Evolutionary conservation across 1,140 invertebrate species (phyloP), one percentile per base, ranked within the genome.

Genomic region (honey bee (Apis mellifera)): DNA sequence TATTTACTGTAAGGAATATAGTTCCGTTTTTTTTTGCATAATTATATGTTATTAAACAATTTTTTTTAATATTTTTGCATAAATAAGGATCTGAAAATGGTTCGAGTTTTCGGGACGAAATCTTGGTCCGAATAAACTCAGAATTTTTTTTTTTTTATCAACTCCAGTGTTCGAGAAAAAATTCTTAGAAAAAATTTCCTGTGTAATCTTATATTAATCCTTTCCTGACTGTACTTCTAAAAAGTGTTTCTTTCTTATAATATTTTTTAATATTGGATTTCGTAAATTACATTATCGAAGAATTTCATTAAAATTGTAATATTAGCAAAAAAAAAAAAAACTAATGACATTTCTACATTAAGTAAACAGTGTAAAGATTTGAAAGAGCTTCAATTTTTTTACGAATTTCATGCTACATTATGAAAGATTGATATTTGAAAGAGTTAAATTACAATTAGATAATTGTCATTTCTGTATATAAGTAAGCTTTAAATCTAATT

Each of bases 91-190:
- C 48, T 9, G 9, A n/a, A 11, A 64, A 17, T 8, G 59, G 19
- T 12, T 64, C 62, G 73, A 77, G 65, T 64, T 21, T 83, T 65
- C 71, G 72, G 65, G 59, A 71, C 59, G 64, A 75, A 82, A 88
- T 79, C 26, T 84, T 88, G 88, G 81, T 86, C 77, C 83, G 50
- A 88, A 79, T 65, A 17, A 83, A 79, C 68, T 73, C 7, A 79
- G 32, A 9, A 78, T 65, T 65, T 52, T 74, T 75, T 55, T n/a
- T 52, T 75, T 73, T 60, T 59, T 32, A 48, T 17, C 11, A 62
- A 59, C 81, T 78, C 81, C 81, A 82, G 75, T 78, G 81, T 82
- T 78, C 75, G 60, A 75, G 54, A 50, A n/a, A 81, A 65, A n/a
- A 81, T 19, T 62, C 78, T 54, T 83, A 50, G 26, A 78, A 62